Evolutionary conservation across 2,113 vertebrate genomes (phyloP).

Genomic region (Microtus richardsoni): DNA sequence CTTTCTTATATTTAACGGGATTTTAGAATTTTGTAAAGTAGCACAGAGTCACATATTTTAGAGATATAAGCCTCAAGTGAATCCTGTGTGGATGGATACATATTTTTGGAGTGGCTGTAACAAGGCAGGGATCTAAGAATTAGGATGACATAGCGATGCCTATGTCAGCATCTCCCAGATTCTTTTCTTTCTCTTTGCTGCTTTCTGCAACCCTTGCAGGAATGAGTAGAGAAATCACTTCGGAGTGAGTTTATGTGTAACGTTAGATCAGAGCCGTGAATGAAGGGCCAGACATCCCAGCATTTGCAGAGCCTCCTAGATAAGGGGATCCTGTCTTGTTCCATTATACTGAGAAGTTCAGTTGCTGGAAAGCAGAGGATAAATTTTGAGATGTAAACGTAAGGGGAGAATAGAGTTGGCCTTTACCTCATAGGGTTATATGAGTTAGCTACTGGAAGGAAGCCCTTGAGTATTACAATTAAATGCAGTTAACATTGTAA

Average conservation of each 20-base stretch:
- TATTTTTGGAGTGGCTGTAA: constrained; percentile 69
- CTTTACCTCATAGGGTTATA: not conserved
- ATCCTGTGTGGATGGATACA: constrained; percentile 62
- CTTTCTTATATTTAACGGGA: constrained; percentile 42
- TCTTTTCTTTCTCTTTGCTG: constrained; percentile 60
- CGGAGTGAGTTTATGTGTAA: constrained; percentile 37
- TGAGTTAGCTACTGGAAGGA: constrained; percentile 20
- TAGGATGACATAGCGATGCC: constrained; percentile 62
- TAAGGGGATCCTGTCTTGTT: constrained; percentile 16
- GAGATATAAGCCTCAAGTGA: constrained; percentile 56
- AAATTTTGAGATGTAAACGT: constrained; percentile 26
- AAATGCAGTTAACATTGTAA: not conserved
- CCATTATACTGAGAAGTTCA: constrained; percentile 45
- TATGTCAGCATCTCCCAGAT: constrained; percentile 66
- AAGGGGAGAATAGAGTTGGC: not conserved
- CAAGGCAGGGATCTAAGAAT: constrained; percentile 67
- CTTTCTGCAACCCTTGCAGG: constrained; percentile 72
- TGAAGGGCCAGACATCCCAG: constrained; percentile 30
- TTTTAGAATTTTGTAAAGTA: constrained; percentile 58
- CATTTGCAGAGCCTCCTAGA: not conserved
- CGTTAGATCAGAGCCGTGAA: constrained; percentile 25
- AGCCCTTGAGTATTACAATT: not conserved
- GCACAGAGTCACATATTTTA: constrained; percentile 32
- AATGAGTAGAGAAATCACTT: constrained; percentile 72
- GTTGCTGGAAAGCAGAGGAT: not conserved